Base-by-base conservation (phyloP, 2,888 invertebrate species). In the Lasioglossum morio region DNA sequence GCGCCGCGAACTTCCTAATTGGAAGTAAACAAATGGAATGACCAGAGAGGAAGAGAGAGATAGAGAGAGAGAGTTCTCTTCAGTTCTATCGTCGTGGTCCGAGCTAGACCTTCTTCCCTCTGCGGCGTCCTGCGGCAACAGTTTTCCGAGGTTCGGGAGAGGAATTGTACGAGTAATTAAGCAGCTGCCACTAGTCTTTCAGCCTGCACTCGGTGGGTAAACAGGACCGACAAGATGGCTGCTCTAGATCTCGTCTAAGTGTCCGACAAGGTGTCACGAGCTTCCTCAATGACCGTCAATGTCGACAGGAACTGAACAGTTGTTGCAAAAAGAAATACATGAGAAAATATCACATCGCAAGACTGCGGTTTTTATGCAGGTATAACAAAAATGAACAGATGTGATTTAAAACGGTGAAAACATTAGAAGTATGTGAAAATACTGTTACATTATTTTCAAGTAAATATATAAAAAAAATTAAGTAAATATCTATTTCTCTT, bases 141-240 rank as follows among this genome's bases (percentile, higher is more conserved):
- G 23, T 69, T 69, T 79, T 72, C 76, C 73, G 19, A 60, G 75
- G 48, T 76, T 73, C 66, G 66, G 34, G 60, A 69, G 57, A 80
- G 83, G 70, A 80, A 89, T 84, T 85, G 81, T 48, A 74, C 63
- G 79, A 76, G 87, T 87, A 89, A 89, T 89, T 89, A 89, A 87
- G 77, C 81, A 78, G 74, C 77, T 70, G 72, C 57, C 72, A 37
- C n/a, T 48, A 69, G 72, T 69, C 73, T 81, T 79, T 46, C 77
- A 30, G 19, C 81, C 79, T 82, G 77, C 78, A 76, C 78, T 74
- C 81, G 48, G 73, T 84, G 46, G 86, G 73, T 79, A 77, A 82
- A 66, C 57, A 34, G 43, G 48, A 4, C 14, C 37, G 14, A 53
- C 16, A 53, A 53, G 16, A 27, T 30, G 23, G 66, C 19, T 66